These are phyloP conservation scores for Strix occidentalis DNA, from an alignment of 2,797 vertebrate species.

Conservation along the genomic window DNA sequence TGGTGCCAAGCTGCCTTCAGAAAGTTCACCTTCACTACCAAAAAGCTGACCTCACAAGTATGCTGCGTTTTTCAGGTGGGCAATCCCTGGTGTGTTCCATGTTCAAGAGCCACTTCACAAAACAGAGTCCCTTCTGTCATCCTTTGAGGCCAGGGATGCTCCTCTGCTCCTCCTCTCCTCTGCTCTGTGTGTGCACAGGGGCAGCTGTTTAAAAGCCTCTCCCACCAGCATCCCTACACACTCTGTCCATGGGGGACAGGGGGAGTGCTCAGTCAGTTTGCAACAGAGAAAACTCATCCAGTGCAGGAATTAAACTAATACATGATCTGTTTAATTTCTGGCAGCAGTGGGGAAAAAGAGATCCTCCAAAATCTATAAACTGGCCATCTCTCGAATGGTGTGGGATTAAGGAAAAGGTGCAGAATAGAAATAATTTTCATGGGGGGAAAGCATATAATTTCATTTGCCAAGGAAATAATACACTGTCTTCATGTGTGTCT, in stretches of 20 bases:
- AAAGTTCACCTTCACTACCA: background rate
- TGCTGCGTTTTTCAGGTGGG: background rate
- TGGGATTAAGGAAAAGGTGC: background rate
- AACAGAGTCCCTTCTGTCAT: background rate
- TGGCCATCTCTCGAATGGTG: background rate
- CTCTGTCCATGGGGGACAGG: fast-evolving
- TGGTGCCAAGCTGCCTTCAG: background rate
- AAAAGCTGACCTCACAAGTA: background rate
- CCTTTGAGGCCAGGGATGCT: background rate
- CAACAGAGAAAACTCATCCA: background rate
- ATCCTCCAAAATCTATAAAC: background rate
- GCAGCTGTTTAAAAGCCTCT: background rate
- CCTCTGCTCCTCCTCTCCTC: background rate
- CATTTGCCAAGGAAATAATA: background rate
- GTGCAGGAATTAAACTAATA: background rate
- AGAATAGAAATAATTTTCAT: background rate
- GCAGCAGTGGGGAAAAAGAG: background rate
- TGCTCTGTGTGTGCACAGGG: fast-evolving
- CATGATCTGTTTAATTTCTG: background rate
- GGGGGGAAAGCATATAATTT: background rate
- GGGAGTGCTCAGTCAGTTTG: background rate
- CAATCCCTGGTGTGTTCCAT: too few relatives aligned
- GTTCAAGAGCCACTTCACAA: background rate
- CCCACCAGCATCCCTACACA: fast-evolving
- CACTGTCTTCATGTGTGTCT: background rate